Percentiles rank a stretch among this genome's conserved stretches.
These are phyloP conservation scores for Cynoglossus semilaevis DNA, from an alignment of 2,113 vertebrate species.

Conservation along the genomic window DNA sequence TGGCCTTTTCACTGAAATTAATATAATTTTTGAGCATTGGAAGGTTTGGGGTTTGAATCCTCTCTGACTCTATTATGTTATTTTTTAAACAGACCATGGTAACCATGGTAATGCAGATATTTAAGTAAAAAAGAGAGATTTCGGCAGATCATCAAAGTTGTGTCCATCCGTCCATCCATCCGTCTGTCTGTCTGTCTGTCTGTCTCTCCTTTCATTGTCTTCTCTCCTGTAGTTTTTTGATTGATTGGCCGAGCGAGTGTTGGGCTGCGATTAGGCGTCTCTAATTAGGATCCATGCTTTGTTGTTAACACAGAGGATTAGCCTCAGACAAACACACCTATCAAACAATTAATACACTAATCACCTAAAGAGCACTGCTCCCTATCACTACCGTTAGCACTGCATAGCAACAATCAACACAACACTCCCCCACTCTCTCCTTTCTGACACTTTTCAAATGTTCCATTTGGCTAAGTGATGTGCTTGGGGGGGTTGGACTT, in stretches of 20 bases:
- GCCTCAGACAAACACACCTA: constrained; percentile 61
- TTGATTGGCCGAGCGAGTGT: constrained; percentile 51
- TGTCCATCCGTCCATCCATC: not conserved
- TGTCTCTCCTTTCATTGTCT: constrained; percentile 8
- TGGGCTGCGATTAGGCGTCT: constrained; percentile 52
- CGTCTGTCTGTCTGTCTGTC: not conserved
- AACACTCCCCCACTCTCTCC: not conserved
- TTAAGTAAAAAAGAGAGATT: too few relatives aligned
- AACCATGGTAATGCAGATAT: too few relatives aligned
- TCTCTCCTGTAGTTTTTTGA: constrained; percentile 32
- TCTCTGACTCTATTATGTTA: too few relatives aligned
- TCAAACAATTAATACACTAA: constrained; percentile 67
- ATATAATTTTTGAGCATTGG: too few relatives aligned
- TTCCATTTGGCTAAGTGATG: not conserved
- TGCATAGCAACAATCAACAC: constrained; percentile 20
- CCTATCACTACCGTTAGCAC: constrained; percentile 38
- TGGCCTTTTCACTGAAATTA: too few relatives aligned
- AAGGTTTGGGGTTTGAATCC: too few relatives aligned
- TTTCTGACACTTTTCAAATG: not conserved
- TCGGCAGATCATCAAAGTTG: too few relatives aligned
- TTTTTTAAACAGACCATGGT: too few relatives aligned
- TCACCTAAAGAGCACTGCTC: constrained; percentile 41
- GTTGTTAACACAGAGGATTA: constrained; percentile 64
- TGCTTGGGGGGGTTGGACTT: not conserved
- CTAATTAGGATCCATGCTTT: constrained; percentile 63